Base-by-base conservation (phyloP, 1,140 invertebrate species). In the Hydropsyche tenuis region DNA sequence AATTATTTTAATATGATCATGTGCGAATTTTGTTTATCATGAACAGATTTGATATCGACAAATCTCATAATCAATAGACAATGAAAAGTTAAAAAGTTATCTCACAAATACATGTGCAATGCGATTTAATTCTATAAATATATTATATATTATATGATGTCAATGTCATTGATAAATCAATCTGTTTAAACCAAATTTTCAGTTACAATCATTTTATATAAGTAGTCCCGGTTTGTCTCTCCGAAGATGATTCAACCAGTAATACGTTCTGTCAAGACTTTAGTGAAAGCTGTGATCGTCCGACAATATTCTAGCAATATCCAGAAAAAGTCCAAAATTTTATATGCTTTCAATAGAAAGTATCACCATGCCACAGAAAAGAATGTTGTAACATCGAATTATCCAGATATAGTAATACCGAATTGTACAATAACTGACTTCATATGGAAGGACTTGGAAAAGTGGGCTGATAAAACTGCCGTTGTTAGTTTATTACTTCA, bases 381-480 rank as follows among this genome's bases (percentile, higher is more conserved):
- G 16, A 16, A 18, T 53, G 6, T 53, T 53, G 16, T 60, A 14
- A 60, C 7, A 22, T 60, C 22, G 12, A 25, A 22, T 60, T 27
- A 22, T 23, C 1, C 23, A 1, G 51, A 48, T 48, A 12, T 12
- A 48, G 3, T 48, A 2, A 48, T 48, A 48, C 11, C 45, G 14
- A 48, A 48, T 14, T 48, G 45, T 14, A 48, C 16, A 48, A 48
- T 16, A 48, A 48, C 16, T 6, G 11, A 18, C 12, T 48, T 6
- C 46, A 48, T n/a, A 48, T 48, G 12, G 46, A 48, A 48, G 14
- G 46, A 48, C 14, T n/a, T 90, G 14, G 86, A 89, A 0, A 86
- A 84, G 79, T 90, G 87, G 85, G 82, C 87, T 0, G 84, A 90
- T 62, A 85, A 85, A 72, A 86, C 86, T 0, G 86, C 88, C 22